A percentile compares a stretch with the other conserved stretches of the same genome.
These are phyloP conservation scores for Chloroceryle inda DNA, from an alignment of 2,797 vertebrate species.

Conservation along the genomic window DNA sequence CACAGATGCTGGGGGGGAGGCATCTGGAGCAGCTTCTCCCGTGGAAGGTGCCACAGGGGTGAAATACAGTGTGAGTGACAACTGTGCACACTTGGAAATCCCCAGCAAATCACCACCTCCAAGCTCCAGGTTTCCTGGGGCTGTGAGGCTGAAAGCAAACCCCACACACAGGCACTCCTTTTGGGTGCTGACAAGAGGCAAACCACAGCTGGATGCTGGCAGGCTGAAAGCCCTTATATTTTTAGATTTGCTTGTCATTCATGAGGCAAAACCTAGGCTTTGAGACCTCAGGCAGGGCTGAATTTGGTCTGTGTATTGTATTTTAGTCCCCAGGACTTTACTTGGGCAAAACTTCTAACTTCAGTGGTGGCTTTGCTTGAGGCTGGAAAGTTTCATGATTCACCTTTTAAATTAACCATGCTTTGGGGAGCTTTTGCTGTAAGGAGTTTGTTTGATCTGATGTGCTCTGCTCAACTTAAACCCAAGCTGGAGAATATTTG, in stretches of 20 bases:
- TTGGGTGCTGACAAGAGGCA: neutral
- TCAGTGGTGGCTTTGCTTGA: constrained; percentile 46
- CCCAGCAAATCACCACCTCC: rapidly evolving
- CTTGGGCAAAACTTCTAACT: constrained; percentile 18
- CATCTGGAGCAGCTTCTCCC: neutral
- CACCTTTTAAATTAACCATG: constrained; percentile 57
- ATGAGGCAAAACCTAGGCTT: neutral
- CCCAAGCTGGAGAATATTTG: neutral
- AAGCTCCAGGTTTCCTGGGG: neutral
- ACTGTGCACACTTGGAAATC: neutral
- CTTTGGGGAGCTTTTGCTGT: constrained; percentile 20
- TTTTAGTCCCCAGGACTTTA: neutral
- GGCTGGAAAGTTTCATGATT: constrained; percentile 54
- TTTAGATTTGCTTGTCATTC: neutral
- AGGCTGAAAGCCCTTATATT: neutral
- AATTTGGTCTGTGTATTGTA: neutral
- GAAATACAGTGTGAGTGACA: neutral
- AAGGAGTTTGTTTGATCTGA: constrained; percentile 35
- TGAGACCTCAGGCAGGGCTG: neutral
- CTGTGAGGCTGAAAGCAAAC: neutral
- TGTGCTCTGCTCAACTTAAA: neutral
- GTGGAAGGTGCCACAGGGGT: neutral
- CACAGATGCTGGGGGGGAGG: neutral
- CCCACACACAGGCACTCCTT: rapidly evolving
- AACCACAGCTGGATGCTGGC: neutral